Evolutionary conservation across 2,113 vertebrate genomes (phyloP).

Genomic region (Indicator maculatus): DNA sequence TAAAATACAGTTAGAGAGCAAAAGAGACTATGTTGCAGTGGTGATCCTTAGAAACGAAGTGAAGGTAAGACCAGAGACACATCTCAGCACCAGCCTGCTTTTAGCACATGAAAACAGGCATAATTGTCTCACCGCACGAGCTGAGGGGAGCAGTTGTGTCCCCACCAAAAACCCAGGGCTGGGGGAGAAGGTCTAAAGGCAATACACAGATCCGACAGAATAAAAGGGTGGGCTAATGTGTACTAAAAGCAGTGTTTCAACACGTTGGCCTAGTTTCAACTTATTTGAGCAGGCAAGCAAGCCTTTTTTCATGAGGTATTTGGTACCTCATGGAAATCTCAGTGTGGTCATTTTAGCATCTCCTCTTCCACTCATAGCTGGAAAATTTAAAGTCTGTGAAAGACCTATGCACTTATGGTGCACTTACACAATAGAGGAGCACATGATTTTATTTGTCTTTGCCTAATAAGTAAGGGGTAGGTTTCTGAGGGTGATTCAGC

Average conservation of each 20-base stretch:
- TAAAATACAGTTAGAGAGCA: slow-evolving; percentile 42
- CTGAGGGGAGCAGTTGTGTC: not conserved
- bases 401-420: not conserved
- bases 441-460: not conserved
- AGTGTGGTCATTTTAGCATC: not conserved
- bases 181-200: not conserved
- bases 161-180: not conserved
- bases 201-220: not conserved
- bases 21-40: not conserved
- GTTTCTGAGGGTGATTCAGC: not conserved
- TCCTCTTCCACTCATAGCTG: not conserved
- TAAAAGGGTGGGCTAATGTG: not conserved
- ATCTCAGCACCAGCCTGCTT: not conserved
- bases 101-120: not conserved
- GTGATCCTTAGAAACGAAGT: not conserved
- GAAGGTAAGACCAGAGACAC: not conserved
- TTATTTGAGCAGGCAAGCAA: not conserved
- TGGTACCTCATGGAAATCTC: not conserved
- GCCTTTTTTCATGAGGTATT: not conserved
- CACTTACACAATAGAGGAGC: not conserved
- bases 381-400: not conserved
- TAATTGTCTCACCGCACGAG: not conserved
- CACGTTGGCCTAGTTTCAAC: not conserved
- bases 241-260: not conserved
- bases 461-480: not conserved